A percentile compares a stretch with the other conserved stretches of the same genome.
Conservation (phyloP, 1,140 invertebrate genomes). For the Pogonus chalceus region DNA sequence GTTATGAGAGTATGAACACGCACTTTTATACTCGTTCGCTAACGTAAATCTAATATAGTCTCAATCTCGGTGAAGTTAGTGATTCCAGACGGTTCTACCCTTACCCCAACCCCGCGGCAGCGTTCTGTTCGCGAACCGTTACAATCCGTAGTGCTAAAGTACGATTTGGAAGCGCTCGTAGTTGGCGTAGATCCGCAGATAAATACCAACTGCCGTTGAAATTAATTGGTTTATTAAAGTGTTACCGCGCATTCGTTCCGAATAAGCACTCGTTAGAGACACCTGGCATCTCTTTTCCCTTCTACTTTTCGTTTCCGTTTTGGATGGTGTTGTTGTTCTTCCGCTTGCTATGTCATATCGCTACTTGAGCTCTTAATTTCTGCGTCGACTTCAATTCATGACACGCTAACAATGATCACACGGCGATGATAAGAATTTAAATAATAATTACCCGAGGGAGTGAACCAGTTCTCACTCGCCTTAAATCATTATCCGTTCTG, state of each 20-base stretch:
- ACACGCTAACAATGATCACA: not conserved
- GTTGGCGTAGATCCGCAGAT: not conserved
- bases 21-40: too few species aligned
- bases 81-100: too few species aligned
- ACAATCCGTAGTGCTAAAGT: not conserved
- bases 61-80: too few species aligned
- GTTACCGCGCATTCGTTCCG: not conserved
- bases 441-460: not conserved
- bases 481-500: not conserved
- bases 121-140: not conserved
- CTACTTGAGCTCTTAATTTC: not conserved
- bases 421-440: not conserved
- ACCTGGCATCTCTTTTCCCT: not conserved
- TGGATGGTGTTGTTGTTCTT: too few species aligned
- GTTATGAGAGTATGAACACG: too few species aligned
- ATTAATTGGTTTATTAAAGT: not conserved
- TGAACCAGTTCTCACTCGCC: not conserved
- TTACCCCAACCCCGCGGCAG: too few species aligned
- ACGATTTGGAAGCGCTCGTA: not conserved
- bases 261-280: not conserved
- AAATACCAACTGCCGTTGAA: not conserved
- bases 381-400: not conserved
- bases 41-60: too few species aligned
- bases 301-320: too few species aligned
- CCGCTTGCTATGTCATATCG: too few species aligned